These are phyloP conservation scores for Pagetopsis macropterus DNA, from an alignment of 2,797 vertebrate genomes.

Conservation along the genomic window DNA sequence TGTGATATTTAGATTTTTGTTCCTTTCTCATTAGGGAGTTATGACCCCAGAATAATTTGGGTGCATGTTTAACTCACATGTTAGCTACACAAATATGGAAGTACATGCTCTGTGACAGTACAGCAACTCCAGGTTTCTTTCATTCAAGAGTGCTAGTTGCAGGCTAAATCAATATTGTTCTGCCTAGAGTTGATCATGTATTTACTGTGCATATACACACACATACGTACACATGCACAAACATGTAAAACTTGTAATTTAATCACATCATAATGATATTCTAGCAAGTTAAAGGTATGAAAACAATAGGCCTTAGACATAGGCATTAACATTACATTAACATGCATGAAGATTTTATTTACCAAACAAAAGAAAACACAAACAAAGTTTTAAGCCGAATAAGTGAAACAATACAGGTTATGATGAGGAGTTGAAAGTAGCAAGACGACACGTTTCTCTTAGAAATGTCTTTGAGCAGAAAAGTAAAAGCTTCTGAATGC, in stretches of 20 bases:
- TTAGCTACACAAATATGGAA: slow-evolving; percentile 23
- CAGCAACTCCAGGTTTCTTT: neutral
- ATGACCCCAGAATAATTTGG: neutral
- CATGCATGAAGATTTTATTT: neutral
- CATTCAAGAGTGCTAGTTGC: neutral
- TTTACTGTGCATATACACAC: neutral
- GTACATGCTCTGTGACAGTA: neutral
- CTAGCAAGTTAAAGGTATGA: neutral
- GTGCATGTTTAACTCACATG: neutral
- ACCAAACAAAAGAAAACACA: neutral
- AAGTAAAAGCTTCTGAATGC: neutral
- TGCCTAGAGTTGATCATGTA: neutral
- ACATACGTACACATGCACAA: neutral
- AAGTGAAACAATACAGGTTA: neutral
- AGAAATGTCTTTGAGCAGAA: neutral
- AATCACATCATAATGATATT: neutral
- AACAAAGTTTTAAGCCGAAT: neutral
- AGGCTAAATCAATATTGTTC: neutral
- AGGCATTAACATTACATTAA: neutral
- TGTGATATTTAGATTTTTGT: slow-evolving; percentile 29
- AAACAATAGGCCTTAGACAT: neutral
- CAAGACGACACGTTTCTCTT: neutral
- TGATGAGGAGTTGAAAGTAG: too few relatives aligned
- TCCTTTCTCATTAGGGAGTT: slow-evolving; percentile 20
- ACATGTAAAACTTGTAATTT: neutral